Evolutionary conservation across 2,113 vertebrate genomes (phyloP), one percentile per base, ranked within the genome.

Genomic region (Symphodus melops): DNA sequence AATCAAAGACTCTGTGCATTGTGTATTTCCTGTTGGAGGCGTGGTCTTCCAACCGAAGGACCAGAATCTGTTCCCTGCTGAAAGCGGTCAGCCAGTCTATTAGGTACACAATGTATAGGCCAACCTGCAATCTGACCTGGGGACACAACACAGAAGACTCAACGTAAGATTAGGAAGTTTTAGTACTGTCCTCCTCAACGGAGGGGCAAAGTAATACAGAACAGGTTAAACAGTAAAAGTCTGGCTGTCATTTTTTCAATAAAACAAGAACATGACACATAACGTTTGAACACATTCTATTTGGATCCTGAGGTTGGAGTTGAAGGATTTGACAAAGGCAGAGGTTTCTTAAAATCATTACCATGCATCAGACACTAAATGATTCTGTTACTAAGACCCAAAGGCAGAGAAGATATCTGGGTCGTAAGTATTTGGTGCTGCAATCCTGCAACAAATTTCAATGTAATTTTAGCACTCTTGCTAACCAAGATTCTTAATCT

Each of bases 41-140:
- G 0, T 99, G 97, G 86, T 99, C 98, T 71, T 99, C 98, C 85
- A 99, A 90, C 39, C 97, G 94, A 33, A 99, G 95, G 60, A 99
- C 94, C 21, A 99, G 94, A 52, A 99, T 94, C 90, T 98, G 97
- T 20, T 98, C 93, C 76, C 93, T 95, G 44, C 85, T 88, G 83
- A 97, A 98, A 65, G 98, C 93, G 0, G 93, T 93, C 70, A 98
- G 93, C 98, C 98, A 99, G 92, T 99, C 98, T 91, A 96, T 88
- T 33, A 99, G 88, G 81, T 97, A 99, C 44, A 99, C 96, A 0
- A 95, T 96, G 10, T 99, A 99, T n/a, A 99, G 91, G 13, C 98
- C 98, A 0, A 99, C 95, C 64, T 97, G 97, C n/a, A 99, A 86
- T 80, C 98, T 93, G 54, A 99, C 97, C 98, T 99, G 82, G 1